These are phyloP conservation scores for Heliocidaris tuberculata DNA, from an alignment of 35 echinoderm and acorn worm species.

Conservation along the genomic window DNA sequence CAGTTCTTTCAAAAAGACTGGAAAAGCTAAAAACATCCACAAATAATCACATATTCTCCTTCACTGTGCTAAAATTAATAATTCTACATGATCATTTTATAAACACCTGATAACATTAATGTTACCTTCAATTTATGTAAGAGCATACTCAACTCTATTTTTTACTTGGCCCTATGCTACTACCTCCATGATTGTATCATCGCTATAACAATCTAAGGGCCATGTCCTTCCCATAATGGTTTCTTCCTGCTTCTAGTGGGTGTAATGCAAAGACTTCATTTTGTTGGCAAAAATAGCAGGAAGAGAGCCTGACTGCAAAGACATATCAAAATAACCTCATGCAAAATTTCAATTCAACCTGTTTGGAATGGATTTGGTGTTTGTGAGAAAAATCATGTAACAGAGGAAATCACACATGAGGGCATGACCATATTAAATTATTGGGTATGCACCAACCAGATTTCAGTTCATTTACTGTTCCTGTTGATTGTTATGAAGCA, in stretches of 20 bases:
- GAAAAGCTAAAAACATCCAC: background rate
- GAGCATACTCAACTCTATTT: background rate
- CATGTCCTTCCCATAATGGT: background rate
- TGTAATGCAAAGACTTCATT: background rate
- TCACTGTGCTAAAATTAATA: background rate
- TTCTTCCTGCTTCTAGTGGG: background rate
- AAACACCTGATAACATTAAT: background rate
- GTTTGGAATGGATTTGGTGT: background rate
- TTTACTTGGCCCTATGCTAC: background rate
- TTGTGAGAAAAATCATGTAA: background rate
- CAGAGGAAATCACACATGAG: background rate
- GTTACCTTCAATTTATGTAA: background rate
- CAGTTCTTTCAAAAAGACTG: background rate
- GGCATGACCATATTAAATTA: background rate
- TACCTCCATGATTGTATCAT: background rate
- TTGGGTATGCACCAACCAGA: background rate
- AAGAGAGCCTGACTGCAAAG: background rate
- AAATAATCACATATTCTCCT: background rate
- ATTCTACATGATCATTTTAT: background rate
- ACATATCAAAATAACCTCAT: background rate
- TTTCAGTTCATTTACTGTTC: background rate
- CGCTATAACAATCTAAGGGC: background rate
- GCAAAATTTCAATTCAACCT: background rate
- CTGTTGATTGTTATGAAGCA: background rate
- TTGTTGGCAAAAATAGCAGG: conserved; percentile 2